These are phyloP conservation scores for Pseudococcus longispinus DNA, from an alignment of 2,888 invertebrate genomes.

Conservation along the genomic window DNA sequence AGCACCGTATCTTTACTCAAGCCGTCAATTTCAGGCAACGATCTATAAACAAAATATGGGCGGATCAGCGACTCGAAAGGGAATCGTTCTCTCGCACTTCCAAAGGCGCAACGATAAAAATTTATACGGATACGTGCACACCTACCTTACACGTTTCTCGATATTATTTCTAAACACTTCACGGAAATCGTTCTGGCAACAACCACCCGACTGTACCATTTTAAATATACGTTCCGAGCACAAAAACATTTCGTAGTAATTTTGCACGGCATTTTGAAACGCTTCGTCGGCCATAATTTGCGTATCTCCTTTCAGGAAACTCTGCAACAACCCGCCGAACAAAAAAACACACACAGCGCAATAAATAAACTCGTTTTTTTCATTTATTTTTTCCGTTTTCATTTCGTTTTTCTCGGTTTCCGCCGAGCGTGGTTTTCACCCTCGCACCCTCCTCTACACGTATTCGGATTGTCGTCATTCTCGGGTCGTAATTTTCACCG, in stretches of 20 bases:
- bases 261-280: slow-evolving; percentile 98
- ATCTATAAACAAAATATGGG: slow-evolving; percentile 66
- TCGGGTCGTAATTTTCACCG: background rate
- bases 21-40: slow-evolving; percentile 98
- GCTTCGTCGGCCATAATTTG: slow-evolving; percentile 97
- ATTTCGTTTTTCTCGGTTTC: background rate
- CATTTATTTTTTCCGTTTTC: slow-evolving; percentile 15
- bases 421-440: background rate
- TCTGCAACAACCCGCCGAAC: slow-evolving; percentile 66
- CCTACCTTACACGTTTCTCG: slow-evolving; percentile 92
- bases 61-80: background rate
- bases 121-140: slow-evolving; percentile 33
- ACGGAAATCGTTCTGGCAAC: slow-evolving; percentile 97
- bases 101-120: slow-evolving; percentile 22
- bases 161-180: slow-evolving; percentile 98
- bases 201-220: slow-evolving; percentile 98
- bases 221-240: slow-evolving; percentile 94
- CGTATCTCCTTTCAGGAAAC: slow-evolving; percentile 97
- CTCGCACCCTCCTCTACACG: background rate
- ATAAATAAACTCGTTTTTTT: slow-evolving; percentile 26
- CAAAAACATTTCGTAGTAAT: slow-evolving; percentile 93
- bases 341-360: slow-evolving; percentile 69
- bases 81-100: too few relatives aligned
- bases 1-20: slow-evolving; percentile 98
- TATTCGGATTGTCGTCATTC: background rate